These are phyloP conservation scores for Mionectes olivaceus DNA, from an alignment of 2,797 vertebrate genomes.

Conservation along the genomic window DNA sequence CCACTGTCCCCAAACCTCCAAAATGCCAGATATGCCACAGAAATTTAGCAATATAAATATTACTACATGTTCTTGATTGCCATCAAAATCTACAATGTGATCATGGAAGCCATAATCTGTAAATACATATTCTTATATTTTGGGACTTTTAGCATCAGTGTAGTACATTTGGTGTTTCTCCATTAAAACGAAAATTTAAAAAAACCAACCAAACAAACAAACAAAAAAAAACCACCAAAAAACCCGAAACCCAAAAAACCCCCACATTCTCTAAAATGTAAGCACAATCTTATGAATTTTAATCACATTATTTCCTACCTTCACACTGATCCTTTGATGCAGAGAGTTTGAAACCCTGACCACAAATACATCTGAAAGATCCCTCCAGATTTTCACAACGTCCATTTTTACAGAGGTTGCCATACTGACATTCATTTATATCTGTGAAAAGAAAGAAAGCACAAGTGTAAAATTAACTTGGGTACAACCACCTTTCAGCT, in stretches of 20 bases:
- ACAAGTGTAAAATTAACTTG: background rate
- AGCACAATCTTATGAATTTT: background rate
- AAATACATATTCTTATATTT: background rate
- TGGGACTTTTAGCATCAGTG: background rate
- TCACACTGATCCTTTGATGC: slow-evolving; percentile 87
- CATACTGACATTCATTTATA: slow-evolving; percentile 91
- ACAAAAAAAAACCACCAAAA: background rate
- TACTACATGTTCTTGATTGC: background rate
- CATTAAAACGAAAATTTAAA: background rate
- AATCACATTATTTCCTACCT: slow-evolving; percentile 77
- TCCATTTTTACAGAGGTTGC: slow-evolving; percentile 86
- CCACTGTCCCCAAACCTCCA: background rate
- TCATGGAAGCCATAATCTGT: background rate
- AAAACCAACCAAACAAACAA: background rate
- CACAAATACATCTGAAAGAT: slow-evolving; percentile 90
- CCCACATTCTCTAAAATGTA: background rate
- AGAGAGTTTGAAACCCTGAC: slow-evolving; percentile 85
- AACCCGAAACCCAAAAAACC: too few species aligned
- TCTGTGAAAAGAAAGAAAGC: slow-evolving; percentile 78
- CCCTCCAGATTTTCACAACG: slow-evolving; percentile 90
- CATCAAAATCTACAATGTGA: background rate
- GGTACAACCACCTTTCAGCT: background rate
- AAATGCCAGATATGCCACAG: background rate
- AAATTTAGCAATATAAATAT: background rate
- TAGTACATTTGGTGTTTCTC: background rate